Evolutionary conservation across 2,113 vertebrate species (phyloP).

Genomic region (Thamnaconus septentrionalis): DNA sequence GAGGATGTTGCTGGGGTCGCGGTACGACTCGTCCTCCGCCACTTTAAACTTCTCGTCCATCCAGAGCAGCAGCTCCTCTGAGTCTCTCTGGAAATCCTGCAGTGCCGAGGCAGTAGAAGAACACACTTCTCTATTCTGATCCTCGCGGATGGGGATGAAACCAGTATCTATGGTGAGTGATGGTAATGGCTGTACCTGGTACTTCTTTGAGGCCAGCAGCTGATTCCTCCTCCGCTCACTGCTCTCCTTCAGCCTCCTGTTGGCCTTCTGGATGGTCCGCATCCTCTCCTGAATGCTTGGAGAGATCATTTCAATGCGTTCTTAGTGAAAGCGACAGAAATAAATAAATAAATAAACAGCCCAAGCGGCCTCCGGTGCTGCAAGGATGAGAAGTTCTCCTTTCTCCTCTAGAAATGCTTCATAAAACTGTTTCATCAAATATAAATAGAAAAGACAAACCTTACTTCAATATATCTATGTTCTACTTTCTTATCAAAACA

Average conservation of each 20-base stretch:
- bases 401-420: too few species aligned
- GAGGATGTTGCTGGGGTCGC: constrained; percentile 78
- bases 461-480: too few species aligned
- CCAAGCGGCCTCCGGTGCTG: too few species aligned
- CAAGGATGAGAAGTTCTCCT: too few species aligned
- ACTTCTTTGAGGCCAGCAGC: constrained; percentile 78
- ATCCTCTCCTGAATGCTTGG: constrained; percentile 77
- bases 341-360: too few species aligned
- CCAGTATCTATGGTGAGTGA: too few species aligned
- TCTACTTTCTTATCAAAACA: too few species aligned
- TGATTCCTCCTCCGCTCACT: constrained; percentile 68
- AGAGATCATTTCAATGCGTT: background rate
- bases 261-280: constrained; percentile 54
- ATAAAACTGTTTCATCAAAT: too few species aligned
- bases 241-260: constrained; percentile 72
- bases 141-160: background rate
- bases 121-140: too few species aligned
- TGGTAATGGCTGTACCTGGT: constrained; percentile 76
- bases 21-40: constrained; percentile 80
- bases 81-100: constrained; percentile 84
- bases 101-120: background rate
- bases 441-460: too few species aligned
- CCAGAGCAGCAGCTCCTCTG: constrained; percentile 84
- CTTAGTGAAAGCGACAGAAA: too few species aligned
- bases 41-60: constrained; percentile 86